These are phyloP conservation scores for Sebastes taczanowskii DNA, from an alignment of 2,797 vertebrate genomes.

Conservation along the genomic window DNA sequence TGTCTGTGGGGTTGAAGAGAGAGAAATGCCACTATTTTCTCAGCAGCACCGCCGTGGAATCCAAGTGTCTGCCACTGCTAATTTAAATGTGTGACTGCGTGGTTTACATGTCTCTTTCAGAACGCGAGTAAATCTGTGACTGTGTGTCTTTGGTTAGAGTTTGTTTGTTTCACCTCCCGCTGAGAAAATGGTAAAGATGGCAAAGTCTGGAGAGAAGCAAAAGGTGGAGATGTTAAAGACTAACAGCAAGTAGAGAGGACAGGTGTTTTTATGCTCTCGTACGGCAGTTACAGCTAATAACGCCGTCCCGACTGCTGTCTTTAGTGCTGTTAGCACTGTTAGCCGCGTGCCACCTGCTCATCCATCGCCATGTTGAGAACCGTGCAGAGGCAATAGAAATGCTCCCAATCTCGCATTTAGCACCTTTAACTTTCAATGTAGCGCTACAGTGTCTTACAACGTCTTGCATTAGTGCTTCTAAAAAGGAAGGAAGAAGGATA, in stretches of 20 bases:
- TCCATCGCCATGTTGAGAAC: background rate
- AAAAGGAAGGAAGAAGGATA: slow-evolving; percentile 6
- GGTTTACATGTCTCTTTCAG: slow-evolving; percentile 30
- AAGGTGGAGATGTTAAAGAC: background rate
- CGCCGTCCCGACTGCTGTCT: background rate
- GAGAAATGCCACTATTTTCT: slow-evolving; percentile 48
- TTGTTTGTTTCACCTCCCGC: slow-evolving; percentile 44
- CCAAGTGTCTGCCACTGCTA: slow-evolving; percentile 36
- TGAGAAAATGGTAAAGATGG: slow-evolving; percentile 22
- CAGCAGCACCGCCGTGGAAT: slow-evolving; percentile 18
- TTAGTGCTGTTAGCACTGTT: background rate
- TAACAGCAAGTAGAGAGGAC: slow-evolving; percentile 15
- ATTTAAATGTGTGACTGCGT: slow-evolving; percentile 43
- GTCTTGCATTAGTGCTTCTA: background rate
- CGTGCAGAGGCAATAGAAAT: background rate
- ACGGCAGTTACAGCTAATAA: background rate
- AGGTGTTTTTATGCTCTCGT: background rate
- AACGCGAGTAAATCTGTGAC: slow-evolving; percentile 22
- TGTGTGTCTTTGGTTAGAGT: slow-evolving; percentile 40
- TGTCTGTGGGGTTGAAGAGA: slow-evolving; percentile 53
- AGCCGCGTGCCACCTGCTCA: background rate
- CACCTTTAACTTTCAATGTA: background rate
- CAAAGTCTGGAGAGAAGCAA: slow-evolving; percentile 1
- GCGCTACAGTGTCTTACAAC: background rate
- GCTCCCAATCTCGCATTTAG: background rate